Conservation (phyloP, 2,888 invertebrate species). For the Machimus rusticus region DNA sequence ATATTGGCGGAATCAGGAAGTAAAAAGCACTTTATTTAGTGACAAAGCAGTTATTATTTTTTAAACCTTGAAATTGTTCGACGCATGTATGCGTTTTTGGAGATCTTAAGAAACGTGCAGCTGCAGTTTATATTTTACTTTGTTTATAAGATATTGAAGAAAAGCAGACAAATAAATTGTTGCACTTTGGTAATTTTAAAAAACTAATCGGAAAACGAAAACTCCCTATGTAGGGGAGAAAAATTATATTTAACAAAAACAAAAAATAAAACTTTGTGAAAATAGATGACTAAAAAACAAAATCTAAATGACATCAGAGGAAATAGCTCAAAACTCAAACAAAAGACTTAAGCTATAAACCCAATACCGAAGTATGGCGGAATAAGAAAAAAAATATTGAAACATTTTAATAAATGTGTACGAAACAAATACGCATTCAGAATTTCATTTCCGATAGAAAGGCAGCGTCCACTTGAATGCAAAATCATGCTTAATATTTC, state of each 20-base stretch:
- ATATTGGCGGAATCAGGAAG: not conserved
- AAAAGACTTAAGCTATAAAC: constrained; percentile 39
- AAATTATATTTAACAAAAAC: too few species aligned
- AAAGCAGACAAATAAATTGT: too few species aligned
- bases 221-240: too few species aligned
- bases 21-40: not conserved
- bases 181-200: too few species aligned
- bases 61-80: not conserved
- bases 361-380: not conserved
- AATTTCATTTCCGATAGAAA: too few species aligned
- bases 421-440: too few species aligned
- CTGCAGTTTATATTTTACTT: not conserved
- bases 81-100: not conserved
- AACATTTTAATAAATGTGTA: too few species aligned
- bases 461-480: too few species aligned
- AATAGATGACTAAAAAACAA: not conserved
- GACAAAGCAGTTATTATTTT: not conserved
- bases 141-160: too few species aligned
- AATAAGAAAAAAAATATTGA: too few species aligned
- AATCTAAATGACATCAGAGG: not conserved
- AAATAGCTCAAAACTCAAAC: constrained; percentile 5
- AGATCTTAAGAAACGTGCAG: not conserved
- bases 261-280: not conserved
- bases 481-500: too few species aligned
- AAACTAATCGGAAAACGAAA: too few species aligned